Conservation (phyloP, 2,888 invertebrate species). For the Apoda limacodes region DNA sequence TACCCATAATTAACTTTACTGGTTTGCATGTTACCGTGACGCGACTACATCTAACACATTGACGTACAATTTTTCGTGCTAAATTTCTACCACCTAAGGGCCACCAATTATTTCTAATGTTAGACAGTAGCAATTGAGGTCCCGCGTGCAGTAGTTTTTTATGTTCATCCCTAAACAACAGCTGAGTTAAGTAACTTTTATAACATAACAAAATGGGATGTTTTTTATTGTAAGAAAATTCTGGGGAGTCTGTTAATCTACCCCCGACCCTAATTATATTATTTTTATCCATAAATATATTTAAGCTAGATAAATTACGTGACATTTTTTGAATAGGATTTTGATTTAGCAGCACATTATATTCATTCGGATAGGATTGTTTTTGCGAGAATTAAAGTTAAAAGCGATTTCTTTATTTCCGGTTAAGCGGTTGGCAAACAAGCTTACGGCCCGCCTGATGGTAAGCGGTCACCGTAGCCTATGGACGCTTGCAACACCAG, state of each 20-base stretch:
- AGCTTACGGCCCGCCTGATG: too few relatives aligned
- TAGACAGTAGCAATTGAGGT: slow-evolving; percentile 3
- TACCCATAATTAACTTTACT: too few relatives aligned
- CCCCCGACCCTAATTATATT: neutral
- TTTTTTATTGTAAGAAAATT: slow-evolving; percentile 3
- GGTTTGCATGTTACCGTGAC: too few relatives aligned
- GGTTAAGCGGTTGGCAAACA: too few relatives aligned
- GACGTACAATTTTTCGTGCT: neutral
- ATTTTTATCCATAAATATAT: too few relatives aligned
- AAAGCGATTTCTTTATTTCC: slow-evolving; percentile 4
- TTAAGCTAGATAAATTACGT: too few relatives aligned
- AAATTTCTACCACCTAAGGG: slow-evolving; percentile 6
- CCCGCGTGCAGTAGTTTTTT: neutral
- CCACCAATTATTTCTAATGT: slow-evolving; percentile 4
- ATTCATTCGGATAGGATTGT: too few relatives aligned
- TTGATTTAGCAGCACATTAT: neutral
- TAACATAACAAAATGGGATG: slow-evolving; percentile 5
- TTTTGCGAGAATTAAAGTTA: too few relatives aligned
- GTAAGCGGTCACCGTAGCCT: too few relatives aligned
- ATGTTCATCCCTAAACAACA: neutral
- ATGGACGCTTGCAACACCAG: too few relatives aligned
- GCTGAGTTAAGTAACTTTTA: slow-evolving; percentile 6
- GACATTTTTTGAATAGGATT: too few relatives aligned
- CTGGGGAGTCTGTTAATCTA: slow-evolving; percentile 3
- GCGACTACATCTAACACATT: slow-evolving; percentile 3